A percentile compares a stretch with the other conserved stretches of the same genome.
Evolutionary conservation across 2,888 invertebrate genomes (phyloP).

Genomic region (Meghimatium bilineatum): DNA sequence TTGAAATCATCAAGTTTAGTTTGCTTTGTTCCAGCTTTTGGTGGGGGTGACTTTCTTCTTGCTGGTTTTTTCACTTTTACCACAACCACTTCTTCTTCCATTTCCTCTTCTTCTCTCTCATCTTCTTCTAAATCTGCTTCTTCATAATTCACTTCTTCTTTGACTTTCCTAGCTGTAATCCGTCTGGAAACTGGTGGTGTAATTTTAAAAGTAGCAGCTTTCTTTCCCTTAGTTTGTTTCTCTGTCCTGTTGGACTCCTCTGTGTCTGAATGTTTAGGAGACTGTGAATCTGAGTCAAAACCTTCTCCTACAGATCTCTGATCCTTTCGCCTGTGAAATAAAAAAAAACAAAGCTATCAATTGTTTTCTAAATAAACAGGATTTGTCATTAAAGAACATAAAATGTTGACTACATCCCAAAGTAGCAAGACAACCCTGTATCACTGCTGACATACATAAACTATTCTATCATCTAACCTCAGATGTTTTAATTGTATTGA

Average conservation of each 20-base stretch:
- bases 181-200: background rate
- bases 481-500: no score
- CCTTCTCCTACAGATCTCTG: constrained; percentile 39
- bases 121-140: constrained; percentile 33
- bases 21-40: constrained; percentile 58
- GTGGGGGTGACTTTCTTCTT: constrained; percentile 45
- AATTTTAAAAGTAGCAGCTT: background rate
- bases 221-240: constrained; percentile 29
- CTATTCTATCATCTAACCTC: no score
- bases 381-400: no score
- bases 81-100: constrained; percentile 43
- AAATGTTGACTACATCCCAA: no score
- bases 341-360: background rate
- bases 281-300: constrained; percentile 49
- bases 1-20: constrained; percentile 60
- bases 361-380: no score
- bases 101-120: constrained; percentile 41
- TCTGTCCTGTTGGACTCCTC: constrained; percentile 27
- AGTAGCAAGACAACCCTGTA: no score
- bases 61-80: constrained; percentile 25
- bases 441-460: no score
- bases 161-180: constrained; percentile 14
- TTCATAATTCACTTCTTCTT: constrained; percentile 23
- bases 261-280: constrained; percentile 42
- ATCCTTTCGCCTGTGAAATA: constrained; percentile 5